Evolutionary conservation across 2,888 invertebrate genomes (phyloP), one percentile per base, ranked within the genome.

Genomic region (Lapara coniferarum): DNA sequence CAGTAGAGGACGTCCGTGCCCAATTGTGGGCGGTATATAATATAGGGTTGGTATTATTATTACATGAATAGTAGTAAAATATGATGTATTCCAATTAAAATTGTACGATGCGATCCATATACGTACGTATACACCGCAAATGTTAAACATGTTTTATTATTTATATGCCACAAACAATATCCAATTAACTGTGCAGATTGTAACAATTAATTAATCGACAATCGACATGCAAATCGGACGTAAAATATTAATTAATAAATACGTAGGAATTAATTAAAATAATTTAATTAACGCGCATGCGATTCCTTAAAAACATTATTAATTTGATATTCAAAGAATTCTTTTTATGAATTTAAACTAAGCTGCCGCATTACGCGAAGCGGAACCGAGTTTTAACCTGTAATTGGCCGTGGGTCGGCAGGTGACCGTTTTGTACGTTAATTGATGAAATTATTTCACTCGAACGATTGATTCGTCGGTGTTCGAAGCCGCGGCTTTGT

Each of bases 361-460:
- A 44, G 46, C 59, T 44, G 44, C 8, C 19, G 16, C 19, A n/a
- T 63, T 46, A 8, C 30, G 13, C 57, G 37, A 12, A 63, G 12
- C 58, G 58, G 46, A 44, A 46, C 59, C n/a, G 59, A 19, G 46
- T 44, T 63, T 59, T 46, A 63, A 63, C 46, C 46, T 63, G 59
- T 63, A 63, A 63, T 68, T 46, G 44, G 10, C 57, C 66, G 63
- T 56, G 49, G 67, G 72, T 70, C 72, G 69, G 67, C 52, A 68
- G 66, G 56, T 63, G 51, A 69, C 73, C 72, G 59, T 69, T 75
- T 71, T 69, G 69, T 71, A 70, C 76, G 72, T 73, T 74, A 75
- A 78, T 78, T 74, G 75, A 74, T 58, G 75, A 73, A 74, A 75
- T 77, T 75, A 78, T 71, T 71, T 59, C 55, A 66, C 66, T 71